phyloP scores from a whole-genome alignment of 2,797 vertebrate genomes.

The Eupleurogrammus muticus region DNA sequence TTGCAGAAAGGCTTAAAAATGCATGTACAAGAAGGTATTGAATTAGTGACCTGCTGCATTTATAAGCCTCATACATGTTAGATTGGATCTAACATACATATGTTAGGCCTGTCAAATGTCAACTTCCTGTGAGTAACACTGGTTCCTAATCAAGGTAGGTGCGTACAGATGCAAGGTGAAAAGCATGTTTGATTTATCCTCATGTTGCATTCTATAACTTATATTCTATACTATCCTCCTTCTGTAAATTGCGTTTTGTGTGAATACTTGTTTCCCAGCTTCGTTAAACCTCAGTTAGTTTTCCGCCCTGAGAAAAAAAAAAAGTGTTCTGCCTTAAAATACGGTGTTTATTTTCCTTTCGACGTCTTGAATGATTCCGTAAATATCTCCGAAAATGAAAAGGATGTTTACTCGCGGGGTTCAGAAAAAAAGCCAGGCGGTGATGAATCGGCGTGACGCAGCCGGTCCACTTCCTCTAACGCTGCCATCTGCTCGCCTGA shows the following conservation, averaged over 20 bases:
- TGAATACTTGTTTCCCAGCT: conserved; percentile 33
- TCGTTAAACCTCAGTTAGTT: conserved; percentile 37
- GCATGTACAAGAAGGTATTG: conserved; percentile 34
- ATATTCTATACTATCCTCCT: background rate
- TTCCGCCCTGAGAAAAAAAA: conserved; percentile 11
- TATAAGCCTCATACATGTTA: conserved; percentile 12
- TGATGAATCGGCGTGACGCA: conserved; percentile 26
- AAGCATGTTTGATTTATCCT: too few species aligned
- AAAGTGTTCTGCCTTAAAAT: conserved; percentile 37
- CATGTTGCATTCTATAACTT: background rate
- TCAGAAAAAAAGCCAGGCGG: conserved; percentile 11
- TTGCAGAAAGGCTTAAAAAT: conserved; percentile 58
- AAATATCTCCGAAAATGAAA: conserved; percentile 35
- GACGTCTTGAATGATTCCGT: conserved; percentile 33
- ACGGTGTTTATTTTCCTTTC: conserved; percentile 20
- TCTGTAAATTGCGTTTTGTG: background rate
- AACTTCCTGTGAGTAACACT: conserved; percentile 4
- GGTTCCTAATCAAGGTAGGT: too few species aligned
- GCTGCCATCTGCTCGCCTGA: conserved; percentile 50
- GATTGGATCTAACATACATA: conserved; percentile 35
- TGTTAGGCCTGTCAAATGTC: conserved; percentile 15
- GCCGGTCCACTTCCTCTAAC: conserved; percentile 24
- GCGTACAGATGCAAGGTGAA: too few species aligned
- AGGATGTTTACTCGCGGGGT: conserved; percentile 37
- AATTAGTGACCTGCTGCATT: conserved; percentile 43